These are phyloP conservation scores for Paramormyrops hopkinsi DNA, from an alignment of 2,797 vertebrate genomes.

Conservation along the genomic window DNA sequence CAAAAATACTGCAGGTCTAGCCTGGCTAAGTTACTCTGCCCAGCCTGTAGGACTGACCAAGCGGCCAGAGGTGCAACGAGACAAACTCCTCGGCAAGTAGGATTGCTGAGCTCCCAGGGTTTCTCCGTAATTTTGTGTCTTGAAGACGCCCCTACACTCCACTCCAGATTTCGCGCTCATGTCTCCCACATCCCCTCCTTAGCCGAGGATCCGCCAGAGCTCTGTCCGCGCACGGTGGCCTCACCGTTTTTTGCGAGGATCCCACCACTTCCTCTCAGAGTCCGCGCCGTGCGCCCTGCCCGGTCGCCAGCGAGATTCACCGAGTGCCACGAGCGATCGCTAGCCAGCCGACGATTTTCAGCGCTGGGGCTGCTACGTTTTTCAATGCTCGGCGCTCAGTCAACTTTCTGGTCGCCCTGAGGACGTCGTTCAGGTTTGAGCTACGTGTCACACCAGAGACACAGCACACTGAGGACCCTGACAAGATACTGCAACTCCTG, in stretches of 20 bases:
- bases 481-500: not conserved
- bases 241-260: not conserved
- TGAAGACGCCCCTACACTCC: slow-evolving; percentile 41
- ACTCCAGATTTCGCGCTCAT: slow-evolving; percentile 57
- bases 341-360: not conserved
- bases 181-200: not conserved
- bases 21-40: not conserved
- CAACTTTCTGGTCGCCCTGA: not conserved
- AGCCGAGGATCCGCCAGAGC: not conserved
- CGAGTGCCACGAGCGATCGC: not conserved
- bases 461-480: not conserved
- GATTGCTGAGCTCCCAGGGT: slow-evolving; percentile 25
- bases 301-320: not conserved
- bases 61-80: not conserved
- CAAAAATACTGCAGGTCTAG: not conserved
- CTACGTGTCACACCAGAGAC: not conserved
- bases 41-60: not conserved
- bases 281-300: not conserved
- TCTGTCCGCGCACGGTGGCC: not conserved
- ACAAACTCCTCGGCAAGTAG: not conserved
- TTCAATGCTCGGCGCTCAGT: not conserved
- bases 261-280: not conserved
- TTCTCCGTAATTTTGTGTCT: slow-evolving; percentile 32
- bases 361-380: not conserved
- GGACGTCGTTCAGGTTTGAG: not conserved